Conservation (phyloP, 2,888 invertebrate genomes). For the Platycheirus albimanus region DNA sequence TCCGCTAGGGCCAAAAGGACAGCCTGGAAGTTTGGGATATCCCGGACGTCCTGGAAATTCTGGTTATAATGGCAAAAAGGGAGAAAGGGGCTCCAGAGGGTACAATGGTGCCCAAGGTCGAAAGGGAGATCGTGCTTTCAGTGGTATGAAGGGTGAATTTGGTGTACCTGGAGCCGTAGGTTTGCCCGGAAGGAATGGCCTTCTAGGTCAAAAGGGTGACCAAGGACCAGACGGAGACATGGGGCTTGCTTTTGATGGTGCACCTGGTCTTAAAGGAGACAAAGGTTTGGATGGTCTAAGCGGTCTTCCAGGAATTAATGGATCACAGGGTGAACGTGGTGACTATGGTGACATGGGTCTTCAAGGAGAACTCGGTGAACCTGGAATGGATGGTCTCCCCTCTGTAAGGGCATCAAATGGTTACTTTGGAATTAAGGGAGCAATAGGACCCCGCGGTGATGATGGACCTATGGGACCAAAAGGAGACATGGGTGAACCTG, state of each 20-base stretch:
- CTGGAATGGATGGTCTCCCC: conserved; percentile 82
- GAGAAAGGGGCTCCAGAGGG: conserved; percentile 78
- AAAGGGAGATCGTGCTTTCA: conserved; percentile 86
- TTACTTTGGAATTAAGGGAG: conserved; percentile 83
- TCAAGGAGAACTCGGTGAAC: conserved; percentile 83
- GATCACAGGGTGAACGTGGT: conserved; percentile 82
- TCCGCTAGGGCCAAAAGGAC: conserved; percentile 79
- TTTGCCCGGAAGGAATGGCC: conserved; percentile 79
- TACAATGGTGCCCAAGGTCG: conserved; percentile 76
- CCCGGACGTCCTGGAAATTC: conserved; percentile 77
- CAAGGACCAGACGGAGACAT: conserved; percentile 85
- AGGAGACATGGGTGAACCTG: conserved; percentile 83
- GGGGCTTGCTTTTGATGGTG: conserved; percentile 84
- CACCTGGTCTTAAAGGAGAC: conserved; percentile 85
- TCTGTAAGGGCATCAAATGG: conserved; percentile 83
- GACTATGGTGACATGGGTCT: conserved; percentile 85
- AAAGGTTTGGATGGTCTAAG: conserved; percentile 85
- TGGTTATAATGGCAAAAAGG: conserved; percentile 79
- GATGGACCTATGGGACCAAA: conserved; percentile 83
- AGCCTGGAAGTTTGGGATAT: conserved; percentile 78
- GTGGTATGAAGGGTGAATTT: conserved; percentile 86
- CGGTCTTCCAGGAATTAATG: conserved; percentile 83
- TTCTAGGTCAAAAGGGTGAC: conserved; percentile 83
- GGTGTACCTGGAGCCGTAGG: conserved; percentile 84
- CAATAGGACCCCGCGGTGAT: conserved; percentile 81